Evolutionary conservation across 2,113 vertebrate genomes (phyloP).

Genomic region (Trogon surrucura): DNA sequence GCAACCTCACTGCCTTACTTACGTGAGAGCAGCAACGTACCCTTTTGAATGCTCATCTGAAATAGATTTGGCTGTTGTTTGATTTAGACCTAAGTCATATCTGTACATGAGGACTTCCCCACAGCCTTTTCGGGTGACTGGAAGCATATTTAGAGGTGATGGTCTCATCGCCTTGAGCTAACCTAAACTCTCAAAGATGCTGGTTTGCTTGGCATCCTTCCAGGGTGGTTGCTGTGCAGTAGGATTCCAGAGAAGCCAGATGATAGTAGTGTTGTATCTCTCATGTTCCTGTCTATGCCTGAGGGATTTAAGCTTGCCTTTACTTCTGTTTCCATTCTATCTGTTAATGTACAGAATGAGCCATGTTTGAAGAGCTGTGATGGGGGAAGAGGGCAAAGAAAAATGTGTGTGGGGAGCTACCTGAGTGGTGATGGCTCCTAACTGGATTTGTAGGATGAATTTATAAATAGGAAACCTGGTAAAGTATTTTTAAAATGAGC

Average conservation of each 20-base stretch:
- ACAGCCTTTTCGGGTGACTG: not conserved
- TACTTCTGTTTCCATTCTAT: not conserved
- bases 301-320: not conserved
- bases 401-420: not conserved
- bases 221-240: not conserved
- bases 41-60: not conserved
- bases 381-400: not conserved
- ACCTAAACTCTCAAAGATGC: not conserved
- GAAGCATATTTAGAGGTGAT: not conserved
- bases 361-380: not conserved
- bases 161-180: not conserved
- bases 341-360: not conserved
- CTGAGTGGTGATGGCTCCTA: not conserved
- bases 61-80: conserved; percentile 5
- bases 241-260: not conserved
- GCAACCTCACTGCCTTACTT: not conserved
- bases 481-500: not conserved
- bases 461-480: not conserved
- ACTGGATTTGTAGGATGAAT: not conserved
- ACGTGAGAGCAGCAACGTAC: not conserved
- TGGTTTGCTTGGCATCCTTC: conserved; percentile 2
- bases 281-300: not conserved
- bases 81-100: not conserved
- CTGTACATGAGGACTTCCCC: not conserved
- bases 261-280: not conserved